Evolutionary conservation across 2,888 invertebrate genomes (phyloP).

Genomic region (Plagodis dolabraria): DNA sequence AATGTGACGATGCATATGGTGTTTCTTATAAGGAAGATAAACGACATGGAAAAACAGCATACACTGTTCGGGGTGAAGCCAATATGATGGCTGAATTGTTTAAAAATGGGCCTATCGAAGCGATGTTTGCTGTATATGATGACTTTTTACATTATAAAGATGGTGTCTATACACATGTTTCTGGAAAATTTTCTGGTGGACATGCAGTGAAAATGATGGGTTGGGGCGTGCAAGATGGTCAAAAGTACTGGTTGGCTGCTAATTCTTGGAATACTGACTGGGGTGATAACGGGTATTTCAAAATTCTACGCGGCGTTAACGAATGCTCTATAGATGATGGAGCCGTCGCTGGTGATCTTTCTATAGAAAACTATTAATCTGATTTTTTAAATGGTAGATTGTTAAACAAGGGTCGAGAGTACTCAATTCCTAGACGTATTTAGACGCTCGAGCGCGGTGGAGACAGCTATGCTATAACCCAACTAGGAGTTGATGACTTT

Average conservation of each 20-base stretch:
- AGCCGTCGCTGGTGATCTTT: slow-evolving; percentile 8
- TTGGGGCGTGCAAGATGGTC: slow-evolving; percentile 89
- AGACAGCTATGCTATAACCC: no score
- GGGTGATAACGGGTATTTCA: slow-evolving; percentile 92
- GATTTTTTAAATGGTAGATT: neutral
- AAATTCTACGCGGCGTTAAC: slow-evolving; percentile 72
- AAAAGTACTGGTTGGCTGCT: slow-evolving; percentile 91
- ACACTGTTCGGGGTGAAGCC: slow-evolving; percentile 2
- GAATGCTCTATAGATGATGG: slow-evolving; percentile 10
- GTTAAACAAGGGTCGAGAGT: neutral
- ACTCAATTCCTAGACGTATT: no score
- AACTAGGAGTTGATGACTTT: no score
- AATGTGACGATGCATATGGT: slow-evolving; percentile 23
- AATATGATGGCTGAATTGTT: slow-evolving; percentile 85
- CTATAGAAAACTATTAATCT: slow-evolving; percentile 6
- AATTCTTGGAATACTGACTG: slow-evolving; percentile 95
- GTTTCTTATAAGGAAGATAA: slow-evolving; percentile 87
- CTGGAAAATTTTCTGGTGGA: neutral
- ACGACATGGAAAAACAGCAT: slow-evolving; percentile 7
- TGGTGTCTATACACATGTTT: slow-evolving; percentile 21
- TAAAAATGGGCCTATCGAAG: slow-evolving; percentile 89
- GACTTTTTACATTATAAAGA: slow-evolving; percentile 27
- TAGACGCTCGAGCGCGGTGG: no score
- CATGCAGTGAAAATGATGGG: slow-evolving; percentile 84
- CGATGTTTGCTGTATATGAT: neutral